A percentile compares a stretch with the other conserved stretches of the same genome.
Evolutionary conservation across 53 echinoderm and acorn worm genomes (phyloP).

Genomic region (Hippasteria phrygiana): DNA sequence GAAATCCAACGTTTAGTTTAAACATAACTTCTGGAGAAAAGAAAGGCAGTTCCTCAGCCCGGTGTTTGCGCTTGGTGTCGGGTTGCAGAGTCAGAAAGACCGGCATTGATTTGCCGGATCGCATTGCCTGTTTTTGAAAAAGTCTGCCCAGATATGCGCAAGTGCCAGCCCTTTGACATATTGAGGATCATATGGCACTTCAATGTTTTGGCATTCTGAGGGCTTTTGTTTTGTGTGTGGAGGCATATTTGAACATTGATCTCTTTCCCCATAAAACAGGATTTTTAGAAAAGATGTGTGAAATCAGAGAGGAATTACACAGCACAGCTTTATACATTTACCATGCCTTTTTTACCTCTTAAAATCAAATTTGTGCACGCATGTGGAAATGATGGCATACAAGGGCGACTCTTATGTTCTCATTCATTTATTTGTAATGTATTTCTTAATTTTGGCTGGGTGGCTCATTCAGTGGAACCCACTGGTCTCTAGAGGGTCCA

Average conservation of each 20-base stretch:
- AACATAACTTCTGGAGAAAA: not conserved
- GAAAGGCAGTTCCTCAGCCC: not conserved
- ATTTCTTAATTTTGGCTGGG: no score
- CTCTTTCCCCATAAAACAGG: not conserved
- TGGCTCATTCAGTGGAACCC: no score
- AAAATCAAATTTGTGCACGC: no score
- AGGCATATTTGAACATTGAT: not conserved
- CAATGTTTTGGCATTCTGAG: not conserved
- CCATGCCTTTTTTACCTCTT: no score
- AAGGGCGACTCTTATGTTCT: no score
- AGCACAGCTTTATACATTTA: no score
- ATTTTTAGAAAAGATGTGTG: not conserved
- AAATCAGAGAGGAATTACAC: no score
- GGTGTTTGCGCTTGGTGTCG: conserved; percentile 33
- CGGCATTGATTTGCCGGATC: not conserved
- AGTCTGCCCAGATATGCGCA: not conserved
- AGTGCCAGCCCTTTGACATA: conserved; percentile 17
- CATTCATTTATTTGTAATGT: no score
- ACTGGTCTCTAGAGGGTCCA: no score
- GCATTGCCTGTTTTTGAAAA: not conserved
- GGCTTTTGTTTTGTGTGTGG: not conserved
- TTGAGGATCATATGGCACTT: not conserved
- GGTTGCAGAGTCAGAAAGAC: not conserved
- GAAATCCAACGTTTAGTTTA: no score
- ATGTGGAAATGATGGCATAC: no score